phyloP scores from a whole-genome alignment of 2,113 vertebrate genomes.

The Upupa epops region DNA sequence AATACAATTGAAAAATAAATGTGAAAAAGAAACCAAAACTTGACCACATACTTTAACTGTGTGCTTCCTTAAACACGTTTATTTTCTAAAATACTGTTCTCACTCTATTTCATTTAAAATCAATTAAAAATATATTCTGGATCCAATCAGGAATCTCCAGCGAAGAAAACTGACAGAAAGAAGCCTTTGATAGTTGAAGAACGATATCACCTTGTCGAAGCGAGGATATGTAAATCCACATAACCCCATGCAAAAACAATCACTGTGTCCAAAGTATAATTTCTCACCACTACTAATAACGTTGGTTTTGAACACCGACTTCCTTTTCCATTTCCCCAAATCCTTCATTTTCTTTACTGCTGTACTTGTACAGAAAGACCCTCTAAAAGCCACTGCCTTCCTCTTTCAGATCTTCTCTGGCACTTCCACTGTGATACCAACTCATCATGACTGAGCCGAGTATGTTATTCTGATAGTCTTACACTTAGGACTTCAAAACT shows the following conservation, averaged over 20 bases:
- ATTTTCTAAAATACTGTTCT: not conserved
- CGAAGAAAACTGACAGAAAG: not conserved
- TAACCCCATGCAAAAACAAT: not conserved
- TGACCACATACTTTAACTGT: not conserved
- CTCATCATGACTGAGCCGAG: not conserved
- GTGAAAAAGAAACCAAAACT: not conserved
- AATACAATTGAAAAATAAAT: not conserved
- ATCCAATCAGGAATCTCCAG: not conserved
- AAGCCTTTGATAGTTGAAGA: not conserved
- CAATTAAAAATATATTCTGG: not conserved
- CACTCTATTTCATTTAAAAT: not conserved
- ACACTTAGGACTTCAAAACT: not conserved
- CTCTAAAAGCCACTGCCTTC: not conserved
- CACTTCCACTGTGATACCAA: not conserved
- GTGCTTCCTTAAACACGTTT: not conserved
- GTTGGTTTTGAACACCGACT: not conserved
- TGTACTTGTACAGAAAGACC: not conserved
- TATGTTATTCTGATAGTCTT: not conserved
- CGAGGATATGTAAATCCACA: not conserved
- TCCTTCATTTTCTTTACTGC: not conserved
- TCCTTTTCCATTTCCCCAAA: not conserved
- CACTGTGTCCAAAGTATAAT: not conserved
- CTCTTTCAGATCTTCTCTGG: not conserved
- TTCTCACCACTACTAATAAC: not conserved
- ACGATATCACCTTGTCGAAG: not conserved